These are phyloP conservation scores for Macrosteles quadrilineatus DNA, from an alignment of 1,140 invertebrate genomes.

Conservation along the genomic window DNA sequence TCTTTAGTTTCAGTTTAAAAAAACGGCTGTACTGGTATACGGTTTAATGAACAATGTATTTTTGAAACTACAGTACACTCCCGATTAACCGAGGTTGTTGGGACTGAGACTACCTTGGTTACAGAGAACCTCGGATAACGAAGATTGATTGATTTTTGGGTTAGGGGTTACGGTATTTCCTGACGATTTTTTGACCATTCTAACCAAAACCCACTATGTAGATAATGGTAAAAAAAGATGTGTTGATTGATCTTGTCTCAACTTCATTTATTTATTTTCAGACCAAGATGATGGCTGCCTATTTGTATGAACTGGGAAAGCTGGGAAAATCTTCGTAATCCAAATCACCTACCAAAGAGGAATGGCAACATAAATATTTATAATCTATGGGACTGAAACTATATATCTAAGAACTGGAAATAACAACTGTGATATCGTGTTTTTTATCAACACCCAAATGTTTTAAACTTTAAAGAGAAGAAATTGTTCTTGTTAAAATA, in stretches of 20 bases:
- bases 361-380: too few relatives aligned
- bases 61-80: not conserved
- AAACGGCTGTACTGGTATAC: too few relatives aligned
- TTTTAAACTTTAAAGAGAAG: too few relatives aligned
- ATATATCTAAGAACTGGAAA: too few relatives aligned
- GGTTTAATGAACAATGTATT: not conserved
- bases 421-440: too few relatives aligned
- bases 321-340: slow-evolving; percentile 9
- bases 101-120: too few relatives aligned
- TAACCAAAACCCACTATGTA: not conserved
- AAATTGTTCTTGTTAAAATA: too few relatives aligned
- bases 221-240: not conserved
- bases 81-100: too few relatives aligned
- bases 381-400: too few relatives aligned
- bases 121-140: not conserved
- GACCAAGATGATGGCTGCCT: slow-evolving; percentile 85
- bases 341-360: too few relatives aligned
- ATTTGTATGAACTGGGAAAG: slow-evolving; percentile 67
- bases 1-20: slow-evolving; percentile 16
- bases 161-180: not conserved
- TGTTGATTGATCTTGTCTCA: slow-evolving; percentile 4
- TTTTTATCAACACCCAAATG: too few relatives aligned
- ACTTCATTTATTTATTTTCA: slow-evolving; percentile 56
- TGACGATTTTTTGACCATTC: slow-evolving; percentile 17
- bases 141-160: not conserved